Evolutionary conservation across 2,888 invertebrate genomes (phyloP), one percentile per base, ranked within the genome.

Genomic region (Luffia ferchaultella): DNA sequence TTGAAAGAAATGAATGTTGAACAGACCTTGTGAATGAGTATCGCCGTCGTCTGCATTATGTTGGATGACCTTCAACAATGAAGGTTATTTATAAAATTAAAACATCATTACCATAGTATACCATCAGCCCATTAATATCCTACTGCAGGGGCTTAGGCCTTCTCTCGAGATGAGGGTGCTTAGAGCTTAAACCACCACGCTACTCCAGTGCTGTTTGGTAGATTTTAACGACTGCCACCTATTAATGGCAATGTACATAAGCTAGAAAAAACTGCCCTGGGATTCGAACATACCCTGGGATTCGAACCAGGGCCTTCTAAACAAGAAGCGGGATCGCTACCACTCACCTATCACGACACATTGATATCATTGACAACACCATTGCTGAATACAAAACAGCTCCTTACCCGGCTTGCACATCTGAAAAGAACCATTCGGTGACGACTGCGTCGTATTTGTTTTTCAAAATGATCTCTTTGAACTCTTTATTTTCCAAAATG

Each of bases 341-440:
- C n/a, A n/a, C n/a, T n/a, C n/a, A n/a, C n/a, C n/a, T n/a, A n/a
- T n/a, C n/a, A n/a, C n/a, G n/a, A n/a, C n/a, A n/a, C n/a, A n/a
- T n/a, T n/a, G n/a, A n/a, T 30, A 7, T 30, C 30, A 7, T 7
- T 7, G 3, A 12, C 30, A 3, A 12, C 5, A 30, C 30, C 30
- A 30, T 30, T 7, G 30, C 30, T 30, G 12, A 30, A 30, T 30
- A 30, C 30, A 30, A 30, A 42, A 9, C n/a, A 42, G 5, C 7
- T 45, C 54, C 64, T 58, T 41, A 73, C 73, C 72, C 78, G 44
- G 73, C 64, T 1, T 68, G 63, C 0, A 64, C 46, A 15, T 76
- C 70, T 0, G 62, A 63, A 54, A 77, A 72, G 60, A 76, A 76
- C 56, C 65, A 65, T 48, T 77, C 77, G 0, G 72, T 67, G 46